These are phyloP conservation scores for Drepana arcuata DNA, from an alignment of 1,140 invertebrate species.

Conservation along the genomic window DNA sequence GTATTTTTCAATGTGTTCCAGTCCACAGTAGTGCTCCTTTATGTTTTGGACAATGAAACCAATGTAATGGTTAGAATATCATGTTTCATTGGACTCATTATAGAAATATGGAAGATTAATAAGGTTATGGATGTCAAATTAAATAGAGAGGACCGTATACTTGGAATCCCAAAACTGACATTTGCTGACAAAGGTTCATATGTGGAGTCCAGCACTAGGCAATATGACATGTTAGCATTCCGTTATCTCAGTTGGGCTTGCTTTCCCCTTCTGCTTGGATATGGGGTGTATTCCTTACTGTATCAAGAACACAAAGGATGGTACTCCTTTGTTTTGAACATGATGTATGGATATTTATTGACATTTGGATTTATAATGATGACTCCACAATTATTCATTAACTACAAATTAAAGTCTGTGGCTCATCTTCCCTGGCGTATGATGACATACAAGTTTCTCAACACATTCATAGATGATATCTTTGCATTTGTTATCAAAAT, in stretches of 20 bases:
- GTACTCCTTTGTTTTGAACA: constrained; percentile 94
- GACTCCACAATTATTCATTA: constrained; percentile 99
- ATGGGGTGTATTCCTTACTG: constrained; percentile 96
- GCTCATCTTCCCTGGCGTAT: constrained; percentile 99
- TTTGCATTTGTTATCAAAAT: constrained; percentile 99
- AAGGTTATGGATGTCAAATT: constrained; percentile 94
- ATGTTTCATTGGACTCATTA: constrained; percentile 93
- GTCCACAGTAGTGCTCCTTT: constrained; percentile 93
- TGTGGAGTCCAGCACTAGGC: constrained; percentile 93
- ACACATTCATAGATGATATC: constrained; percentile 99
- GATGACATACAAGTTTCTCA: constrained; percentile 99
- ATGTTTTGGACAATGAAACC: constrained; percentile 98
- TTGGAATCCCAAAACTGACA: constrained; percentile 87
- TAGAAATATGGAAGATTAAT: constrained; percentile 99
- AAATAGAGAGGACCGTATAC: constrained; percentile 79
- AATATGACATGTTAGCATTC: constrained; percentile 97
- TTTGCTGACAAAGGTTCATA: constrained; percentile 98
- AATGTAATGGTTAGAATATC: constrained; percentile 96
- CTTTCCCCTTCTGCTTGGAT: constrained; percentile 93
- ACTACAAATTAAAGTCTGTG: constrained; percentile 99
- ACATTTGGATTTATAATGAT: constrained; percentile 99
- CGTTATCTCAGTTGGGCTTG: constrained; percentile 96
- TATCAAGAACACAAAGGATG: constrained; percentile 99
- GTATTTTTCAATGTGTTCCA: constrained; percentile 99
- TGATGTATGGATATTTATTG: constrained; percentile 98